These are phyloP conservation scores for Lepeophtheirus salmonis DNA, from an alignment of 1,140 invertebrate species.

Conservation along the genomic window DNA sequence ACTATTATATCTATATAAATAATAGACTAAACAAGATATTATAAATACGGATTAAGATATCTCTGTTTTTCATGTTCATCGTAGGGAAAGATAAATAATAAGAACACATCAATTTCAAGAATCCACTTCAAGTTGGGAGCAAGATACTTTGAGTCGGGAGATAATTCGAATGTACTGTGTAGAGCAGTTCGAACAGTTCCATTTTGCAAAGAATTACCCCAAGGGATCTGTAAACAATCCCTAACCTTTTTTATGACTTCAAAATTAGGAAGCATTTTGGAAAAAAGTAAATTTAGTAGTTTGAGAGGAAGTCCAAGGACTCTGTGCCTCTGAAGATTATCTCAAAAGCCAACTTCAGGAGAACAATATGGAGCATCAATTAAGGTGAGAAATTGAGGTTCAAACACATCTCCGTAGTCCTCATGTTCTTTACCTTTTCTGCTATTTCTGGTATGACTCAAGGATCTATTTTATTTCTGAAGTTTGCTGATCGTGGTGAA, in stretches of 20 bases:
- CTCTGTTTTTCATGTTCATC: too few species aligned
- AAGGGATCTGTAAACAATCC: conserved; percentile 23
- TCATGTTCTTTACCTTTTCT: conserved; percentile 30
- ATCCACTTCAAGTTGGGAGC: too few species aligned
- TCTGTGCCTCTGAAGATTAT: conserved; percentile 90
- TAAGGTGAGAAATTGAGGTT: conserved; percentile 77
- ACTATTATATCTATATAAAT: too few species aligned
- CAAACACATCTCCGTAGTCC: conserved; percentile 51
- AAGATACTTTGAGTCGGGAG: too few species aligned
- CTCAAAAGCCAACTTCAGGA: conserved; percentile 73
- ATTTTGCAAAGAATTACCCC: too few species aligned
- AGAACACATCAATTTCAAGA: too few species aligned
- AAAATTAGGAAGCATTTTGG: conserved; percentile 83
- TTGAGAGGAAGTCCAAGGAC: conserved; percentile 76
- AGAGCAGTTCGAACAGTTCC: too few species aligned
- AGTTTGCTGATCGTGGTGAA: conserved; percentile 42
- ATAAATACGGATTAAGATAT: too few species aligned
- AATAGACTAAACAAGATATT: too few species aligned
- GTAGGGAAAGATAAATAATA: too few species aligned
- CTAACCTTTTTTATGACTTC: conserved; percentile 72
- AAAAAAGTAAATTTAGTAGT: conserved; percentile 94
- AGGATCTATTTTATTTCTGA: conserved; percentile 41
- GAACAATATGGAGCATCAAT: conserved; percentile 75
- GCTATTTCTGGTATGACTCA: conserved; percentile 43
- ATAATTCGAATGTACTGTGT: too few species aligned